Conservation (phyloP, 2,797 vertebrate species). For the Brachyalestes nurse region DNA sequence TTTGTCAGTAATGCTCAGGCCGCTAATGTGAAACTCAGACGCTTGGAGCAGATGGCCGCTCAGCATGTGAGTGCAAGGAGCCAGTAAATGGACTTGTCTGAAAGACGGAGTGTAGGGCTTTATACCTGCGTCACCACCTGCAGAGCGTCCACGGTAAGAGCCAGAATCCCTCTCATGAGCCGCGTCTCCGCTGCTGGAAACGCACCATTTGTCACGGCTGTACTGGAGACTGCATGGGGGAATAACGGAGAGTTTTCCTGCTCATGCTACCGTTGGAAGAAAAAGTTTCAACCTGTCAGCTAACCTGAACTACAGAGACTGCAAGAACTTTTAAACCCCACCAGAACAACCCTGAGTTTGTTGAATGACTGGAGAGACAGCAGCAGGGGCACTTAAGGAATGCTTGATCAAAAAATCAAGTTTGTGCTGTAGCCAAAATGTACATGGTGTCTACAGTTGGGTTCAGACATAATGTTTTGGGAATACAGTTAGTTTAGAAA, state of each 20-base stretch:
- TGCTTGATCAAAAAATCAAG: not conserved
- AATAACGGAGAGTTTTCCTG: not conserved
- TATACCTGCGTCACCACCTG: slow-evolving; percentile 44
- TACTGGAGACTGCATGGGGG: not conserved
- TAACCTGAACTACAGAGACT: not conserved
- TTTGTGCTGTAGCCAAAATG: too few relatives aligned
- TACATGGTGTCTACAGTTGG: too few relatives aligned
- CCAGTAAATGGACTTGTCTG: slow-evolving; percentile 31
- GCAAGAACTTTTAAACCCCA: not conserved
- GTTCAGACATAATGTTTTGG: not conserved
- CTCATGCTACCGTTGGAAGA: not conserved
- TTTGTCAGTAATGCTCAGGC: slow-evolving; percentile 15
- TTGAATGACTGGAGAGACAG: not conserved
- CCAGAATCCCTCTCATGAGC: slow-evolving; percentile 9
- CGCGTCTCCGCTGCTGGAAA: not conserved
- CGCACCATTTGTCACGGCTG: not conserved
- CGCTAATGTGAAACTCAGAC: slow-evolving; percentile 37
- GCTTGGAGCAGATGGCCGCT: slow-evolving; percentile 23
- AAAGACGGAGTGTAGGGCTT: slow-evolving; percentile 31
- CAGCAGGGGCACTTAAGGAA: not conserved
- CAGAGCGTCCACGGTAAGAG: slow-evolving; percentile 24
- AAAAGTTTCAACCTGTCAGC: not conserved
- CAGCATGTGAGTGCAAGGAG: slow-evolving; percentile 32
- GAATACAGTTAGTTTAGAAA: too few relatives aligned
- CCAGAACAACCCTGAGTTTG: not conserved